phyloP scores from a whole-genome alignment of 2,888 invertebrate species.

The Lasioglossum zephyrum region DNA sequence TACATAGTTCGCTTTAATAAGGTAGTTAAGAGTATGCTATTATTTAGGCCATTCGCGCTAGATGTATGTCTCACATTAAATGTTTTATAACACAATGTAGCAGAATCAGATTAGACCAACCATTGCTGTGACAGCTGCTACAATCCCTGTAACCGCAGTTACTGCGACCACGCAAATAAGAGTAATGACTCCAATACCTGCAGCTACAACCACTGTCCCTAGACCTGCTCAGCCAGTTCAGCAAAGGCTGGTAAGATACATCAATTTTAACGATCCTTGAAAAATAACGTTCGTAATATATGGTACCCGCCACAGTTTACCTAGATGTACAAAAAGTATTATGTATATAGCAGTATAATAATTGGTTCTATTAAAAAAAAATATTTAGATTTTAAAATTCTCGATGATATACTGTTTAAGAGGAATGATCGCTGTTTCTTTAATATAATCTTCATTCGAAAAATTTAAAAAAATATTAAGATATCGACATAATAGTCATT shows the following conservation, averaged over 20 bases:
- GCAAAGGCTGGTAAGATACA: conserved; percentile 85
- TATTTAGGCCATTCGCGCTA: conserved; percentile 8
- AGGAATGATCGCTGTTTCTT: background rate
- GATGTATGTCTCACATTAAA: conserved; percentile 28
- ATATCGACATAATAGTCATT: background rate
- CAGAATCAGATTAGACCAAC: conserved; percentile 86
- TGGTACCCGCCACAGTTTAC: background rate
- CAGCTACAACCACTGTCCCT: conserved; percentile 83
- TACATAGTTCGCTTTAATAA: conserved; percentile 13
- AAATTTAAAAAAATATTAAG: background rate
- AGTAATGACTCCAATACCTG: conserved; percentile 86
- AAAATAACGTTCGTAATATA: background rate
- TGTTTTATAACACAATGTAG: conserved; percentile 69
- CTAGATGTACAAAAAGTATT: background rate
- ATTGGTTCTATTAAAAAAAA: background rate
- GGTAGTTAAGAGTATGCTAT: background rate
- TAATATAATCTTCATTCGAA: background rate
- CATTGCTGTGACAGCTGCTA: conserved; percentile 80
- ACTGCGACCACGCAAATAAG: conserved; percentile 87
- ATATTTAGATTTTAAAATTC: no score
- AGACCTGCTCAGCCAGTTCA: conserved; percentile 86
- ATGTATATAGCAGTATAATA: background rate
- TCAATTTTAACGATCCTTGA: conserved; percentile 2
- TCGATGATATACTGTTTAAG: no score
- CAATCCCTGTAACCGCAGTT: conserved; percentile 75